These are phyloP conservation scores for Melanophora roralis DNA, from an alignment of 2,888 invertebrate species.

Conservation along the genomic window DNA sequence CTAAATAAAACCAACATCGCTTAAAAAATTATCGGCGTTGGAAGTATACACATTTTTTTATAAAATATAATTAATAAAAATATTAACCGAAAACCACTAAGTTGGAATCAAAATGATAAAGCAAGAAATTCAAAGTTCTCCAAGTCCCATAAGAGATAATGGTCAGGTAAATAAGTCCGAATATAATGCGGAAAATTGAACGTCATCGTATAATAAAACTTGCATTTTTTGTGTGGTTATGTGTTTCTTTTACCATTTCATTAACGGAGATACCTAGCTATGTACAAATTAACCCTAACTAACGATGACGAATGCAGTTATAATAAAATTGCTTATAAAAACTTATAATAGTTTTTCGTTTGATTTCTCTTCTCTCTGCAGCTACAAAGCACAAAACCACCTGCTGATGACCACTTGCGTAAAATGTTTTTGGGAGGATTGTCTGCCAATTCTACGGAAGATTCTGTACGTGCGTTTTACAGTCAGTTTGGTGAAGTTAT, in stretches of 20 bases:
- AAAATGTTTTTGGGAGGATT: slow-evolving; percentile 74
- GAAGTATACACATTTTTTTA: slow-evolving; percentile 43
- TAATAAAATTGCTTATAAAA: not conserved
- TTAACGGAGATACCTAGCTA: slow-evolving; percentile 29
- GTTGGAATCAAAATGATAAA: slow-evolving; percentile 39
- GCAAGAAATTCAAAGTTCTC: slow-evolving; percentile 34
- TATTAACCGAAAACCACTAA: not conserved
- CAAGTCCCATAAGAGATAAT: slow-evolving; percentile 40
- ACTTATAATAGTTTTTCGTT: not conserved
- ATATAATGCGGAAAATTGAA: not conserved
- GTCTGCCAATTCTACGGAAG: slow-evolving; percentile 70
- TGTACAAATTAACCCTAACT: slow-evolving; percentile 55
- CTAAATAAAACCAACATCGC: not conserved
- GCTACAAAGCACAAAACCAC: slow-evolving; percentile 24
- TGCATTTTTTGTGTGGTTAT: slow-evolving; percentile 8
- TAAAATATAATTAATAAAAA: slow-evolving; percentile 9
- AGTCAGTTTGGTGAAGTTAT: slow-evolving; percentile 71
- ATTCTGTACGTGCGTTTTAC: slow-evolving; percentile 69
- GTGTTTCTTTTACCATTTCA: slow-evolving; percentile 2
- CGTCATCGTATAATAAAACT: slow-evolving; percentile 28
- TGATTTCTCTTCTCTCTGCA: not conserved
- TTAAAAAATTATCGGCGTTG: slow-evolving; percentile 41
- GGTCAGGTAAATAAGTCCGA: slow-evolving; percentile 29
- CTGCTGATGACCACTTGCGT: slow-evolving; percentile 69
- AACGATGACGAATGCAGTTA: slow-evolving; percentile 48